Evolutionary conservation across 2,113 vertebrate genomes (phyloP).

Genomic region (Forbesichthys agassizii): DNA sequence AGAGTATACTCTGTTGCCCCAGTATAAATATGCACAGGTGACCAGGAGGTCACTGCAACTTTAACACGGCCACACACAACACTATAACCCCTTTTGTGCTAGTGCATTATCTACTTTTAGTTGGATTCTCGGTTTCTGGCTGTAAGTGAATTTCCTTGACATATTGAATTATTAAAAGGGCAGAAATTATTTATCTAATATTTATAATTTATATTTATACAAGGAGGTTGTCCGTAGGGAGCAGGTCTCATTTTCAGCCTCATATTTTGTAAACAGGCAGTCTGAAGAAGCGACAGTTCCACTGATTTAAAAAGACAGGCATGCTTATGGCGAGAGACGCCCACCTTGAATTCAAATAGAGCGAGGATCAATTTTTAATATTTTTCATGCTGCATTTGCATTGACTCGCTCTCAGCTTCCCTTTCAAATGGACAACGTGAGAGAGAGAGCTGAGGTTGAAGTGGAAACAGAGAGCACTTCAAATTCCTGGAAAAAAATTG

Average conservation of each 20-base stretch:
- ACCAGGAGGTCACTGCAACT: constrained; percentile 36
- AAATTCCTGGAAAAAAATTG: constrained; percentile 8
- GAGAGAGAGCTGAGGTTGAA: constrained; percentile 50
- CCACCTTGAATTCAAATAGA: constrained; percentile 80
- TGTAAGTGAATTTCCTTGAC: constrained; percentile 72
- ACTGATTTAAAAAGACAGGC: constrained; percentile 81
- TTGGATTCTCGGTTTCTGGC: constrained; percentile 63
- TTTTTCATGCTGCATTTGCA: constrained; percentile 68
- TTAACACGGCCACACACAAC: constrained; percentile 21
- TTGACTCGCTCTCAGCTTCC: constrained; percentile 55
- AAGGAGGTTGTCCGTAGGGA: constrained; percentile 78
- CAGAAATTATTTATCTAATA: constrained; percentile 83
- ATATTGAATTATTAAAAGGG: constrained; percentile 75
- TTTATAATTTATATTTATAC: constrained; percentile 85
- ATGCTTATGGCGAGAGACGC: constrained; percentile 77
- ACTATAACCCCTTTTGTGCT: constrained; percentile 52
- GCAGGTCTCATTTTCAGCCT: constrained; percentile 83
- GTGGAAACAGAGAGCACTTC: constrained; percentile 26
- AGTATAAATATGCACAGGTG: constrained; percentile 7
- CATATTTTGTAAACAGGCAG: constrained; percentile 83
- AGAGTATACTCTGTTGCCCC: not conserved
- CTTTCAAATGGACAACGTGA: constrained; percentile 66
- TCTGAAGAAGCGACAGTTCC: constrained; percentile 73
- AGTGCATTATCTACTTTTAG: constrained; percentile 65
- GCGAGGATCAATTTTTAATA: constrained; percentile 78